Evolutionary conservation across 1,140 invertebrate species (phyloP), one percentile per base, ranked within the genome.

Genomic region (Bombus huntii): DNA sequence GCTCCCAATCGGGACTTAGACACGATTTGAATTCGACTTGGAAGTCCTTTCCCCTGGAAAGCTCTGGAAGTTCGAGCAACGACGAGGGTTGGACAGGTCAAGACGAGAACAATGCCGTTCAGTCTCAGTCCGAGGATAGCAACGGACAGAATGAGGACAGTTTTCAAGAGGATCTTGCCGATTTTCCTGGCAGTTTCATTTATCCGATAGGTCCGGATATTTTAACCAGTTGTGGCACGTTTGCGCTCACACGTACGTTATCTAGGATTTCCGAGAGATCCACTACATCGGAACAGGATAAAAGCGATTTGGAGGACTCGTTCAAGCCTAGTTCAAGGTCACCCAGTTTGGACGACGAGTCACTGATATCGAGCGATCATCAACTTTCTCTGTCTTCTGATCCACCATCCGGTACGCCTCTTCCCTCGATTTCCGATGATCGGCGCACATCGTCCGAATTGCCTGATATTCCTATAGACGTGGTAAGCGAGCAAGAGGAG

Each of bases 221-320:
- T 77, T 95, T 97, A 79, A 96, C 96, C 28, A 97, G 97, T 82
- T 95, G 95, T 88, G 97, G 96, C 34, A 97, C 96, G 34, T 97
- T 98, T 95, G 96, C 96, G 42, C 94, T 97, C 78, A 95, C 96
- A 0, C 93, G 98, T 59, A 98, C 98, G 0, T 95, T 98, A 34
- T 98, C 98, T 3, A 95, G 98, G 77, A 98, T 98, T 91, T 98
- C 97, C 6, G 98, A 98, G 95, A 95, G 98, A 39, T 98, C 98
- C 85, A 98, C 98, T 15, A 97, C 98, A 28, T 98, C 98, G 2
- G 98, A 98, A 91, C 97, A 97, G 92, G 97, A 97, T 75, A 96
- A 96, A 86, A 97, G 97, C 92, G 97, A 97, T 87, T 96, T 98
- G 86, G 98, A 98, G 92, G 98, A 98, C 94, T 97, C 98, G 0